Base-by-base conservation (phyloP, 2,888 invertebrate species). In the Hemicrepidius hirtus region DNA sequence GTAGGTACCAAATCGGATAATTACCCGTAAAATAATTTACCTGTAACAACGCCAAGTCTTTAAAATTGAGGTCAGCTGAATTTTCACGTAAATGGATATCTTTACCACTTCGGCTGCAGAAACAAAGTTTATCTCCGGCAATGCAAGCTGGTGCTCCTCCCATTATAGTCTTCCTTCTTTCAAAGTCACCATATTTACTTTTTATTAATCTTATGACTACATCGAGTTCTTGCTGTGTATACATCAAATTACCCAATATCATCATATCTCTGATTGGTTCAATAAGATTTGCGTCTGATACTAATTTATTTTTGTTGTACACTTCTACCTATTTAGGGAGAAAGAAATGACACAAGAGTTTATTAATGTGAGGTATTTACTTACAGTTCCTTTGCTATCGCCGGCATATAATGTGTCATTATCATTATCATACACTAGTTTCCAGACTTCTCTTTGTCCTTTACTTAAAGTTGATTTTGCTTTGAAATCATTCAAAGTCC, bases 241-340 rank as follows among this genome's bases (percentile, higher is more conserved):
- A 91, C 70, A 92, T 82, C 60, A 86, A 86, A 21, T 89, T 89
- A 13, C 87, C 87, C 44, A 85, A 83, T 13, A 90, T 86, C 59
- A 87, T 84, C 74, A 93, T 83, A 80, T 90, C 91, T 84, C 91
- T 91, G 0, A 92, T 89, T 84, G 92, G 92, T 83, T 92, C 92
- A 65, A 90, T 79, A 20, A 90, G 86, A 74, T 88, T 87, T 79
- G 89, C 89, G 63, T 81, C 84, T 6, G 89, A 89, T 77, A 88
- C 88, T 41, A 87, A 81, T 63, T 80, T 82, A 62, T 89, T 87
- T 74, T 90, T 86, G 82, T 90, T 3, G 5, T 24, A 24, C 3
- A 24, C 24, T 24, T 24, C 24, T 24, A 24, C 24, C 24, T 24
- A 5, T 24, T 80, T 84, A 85, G 80, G 91, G 90, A 24, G 5